These are phyloP conservation scores for Erebia epiphron DNA, from an alignment of 2,888 invertebrate species.

Conservation along the genomic window DNA sequence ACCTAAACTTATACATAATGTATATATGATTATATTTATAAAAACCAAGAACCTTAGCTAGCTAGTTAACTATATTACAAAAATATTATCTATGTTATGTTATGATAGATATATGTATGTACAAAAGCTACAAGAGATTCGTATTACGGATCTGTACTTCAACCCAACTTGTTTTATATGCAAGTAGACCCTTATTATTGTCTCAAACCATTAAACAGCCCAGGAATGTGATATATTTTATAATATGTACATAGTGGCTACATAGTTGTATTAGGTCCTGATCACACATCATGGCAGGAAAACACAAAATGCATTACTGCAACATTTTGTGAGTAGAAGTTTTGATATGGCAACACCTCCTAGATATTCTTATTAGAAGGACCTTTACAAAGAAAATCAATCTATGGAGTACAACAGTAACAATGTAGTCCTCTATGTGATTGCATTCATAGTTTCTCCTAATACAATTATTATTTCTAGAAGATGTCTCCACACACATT, in stretches of 20 bases:
- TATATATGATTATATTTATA: background rate
- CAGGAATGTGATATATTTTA: slow-evolving; percentile 42
- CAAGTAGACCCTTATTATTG: slow-evolving; percentile 40
- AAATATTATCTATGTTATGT: slow-evolving; percentile 44
- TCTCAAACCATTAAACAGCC: slow-evolving; percentile 40
- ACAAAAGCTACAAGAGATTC: slow-evolving; percentile 47
- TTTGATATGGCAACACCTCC: background rate
- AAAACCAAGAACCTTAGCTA: slow-evolving; percentile 20
- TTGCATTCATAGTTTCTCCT: background rate
- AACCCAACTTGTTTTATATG: slow-evolving; percentile 2
- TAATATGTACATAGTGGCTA: slow-evolving; percentile 19
- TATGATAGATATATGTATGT: slow-evolving; percentile 42
- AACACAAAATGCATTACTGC: background rate
- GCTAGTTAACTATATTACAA: slow-evolving; percentile 43
- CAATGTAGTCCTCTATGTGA: background rate
- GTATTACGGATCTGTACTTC: slow-evolving; percentile 32
- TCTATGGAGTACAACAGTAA: too few species aligned
- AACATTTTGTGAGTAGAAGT: background rate
- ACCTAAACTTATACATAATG: slow-evolving; percentile 13
- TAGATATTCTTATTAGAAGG: background rate
- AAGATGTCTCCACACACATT: background rate
- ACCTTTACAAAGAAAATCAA: too few species aligned
- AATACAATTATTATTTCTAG: background rate
- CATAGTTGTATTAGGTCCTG: slow-evolving; percentile 1
- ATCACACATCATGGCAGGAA: background rate